phyloP scores from a whole-genome alignment of 1,140 invertebrate genomes.

The Bombus fervidus region DNA sequence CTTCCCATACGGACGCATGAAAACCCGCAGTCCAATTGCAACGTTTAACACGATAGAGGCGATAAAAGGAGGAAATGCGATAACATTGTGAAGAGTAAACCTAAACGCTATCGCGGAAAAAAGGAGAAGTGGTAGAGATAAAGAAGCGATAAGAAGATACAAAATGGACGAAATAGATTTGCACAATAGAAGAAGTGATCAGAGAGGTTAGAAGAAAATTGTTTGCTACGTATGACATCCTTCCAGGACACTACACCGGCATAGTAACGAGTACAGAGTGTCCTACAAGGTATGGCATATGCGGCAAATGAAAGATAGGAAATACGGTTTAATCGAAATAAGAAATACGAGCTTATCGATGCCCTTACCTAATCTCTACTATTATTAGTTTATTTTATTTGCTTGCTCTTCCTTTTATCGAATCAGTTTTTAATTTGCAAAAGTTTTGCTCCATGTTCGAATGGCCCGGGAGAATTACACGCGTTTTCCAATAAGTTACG shows the following conservation, averaged over 20 bases:
- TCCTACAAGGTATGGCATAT: conserved; percentile 24
- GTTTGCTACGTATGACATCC: conserved; percentile 16
- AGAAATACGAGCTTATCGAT: neutral
- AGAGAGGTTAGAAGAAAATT: conserved; percentile 11
- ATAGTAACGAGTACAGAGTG: conserved; percentile 5
- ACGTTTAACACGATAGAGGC: too few relatives aligned
- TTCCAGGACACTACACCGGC: conserved; percentile 4
- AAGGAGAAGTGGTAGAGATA: neutral
- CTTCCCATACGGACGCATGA: too few relatives aligned
- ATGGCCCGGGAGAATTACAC: neutral
- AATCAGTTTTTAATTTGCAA: neutral
- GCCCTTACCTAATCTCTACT: neutral
- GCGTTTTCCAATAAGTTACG: neutral
- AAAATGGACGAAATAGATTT: neutral
- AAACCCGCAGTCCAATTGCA: too few relatives aligned
- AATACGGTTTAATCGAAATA: neutral
- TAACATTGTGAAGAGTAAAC: too few relatives aligned
- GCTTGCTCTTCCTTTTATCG: neutral
- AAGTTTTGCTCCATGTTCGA: neutral
- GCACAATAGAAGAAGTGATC: conserved; percentile 7
- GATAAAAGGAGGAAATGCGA: too few relatives aligned
- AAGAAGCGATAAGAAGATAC: neutral
- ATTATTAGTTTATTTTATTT: neutral
- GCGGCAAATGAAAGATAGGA: neutral
- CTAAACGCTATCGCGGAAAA: too few relatives aligned